Evolutionary conservation across 2,888 invertebrate genomes (phyloP), one percentile per base, ranked within the genome.

Genomic region (Seira ritae): DNA sequence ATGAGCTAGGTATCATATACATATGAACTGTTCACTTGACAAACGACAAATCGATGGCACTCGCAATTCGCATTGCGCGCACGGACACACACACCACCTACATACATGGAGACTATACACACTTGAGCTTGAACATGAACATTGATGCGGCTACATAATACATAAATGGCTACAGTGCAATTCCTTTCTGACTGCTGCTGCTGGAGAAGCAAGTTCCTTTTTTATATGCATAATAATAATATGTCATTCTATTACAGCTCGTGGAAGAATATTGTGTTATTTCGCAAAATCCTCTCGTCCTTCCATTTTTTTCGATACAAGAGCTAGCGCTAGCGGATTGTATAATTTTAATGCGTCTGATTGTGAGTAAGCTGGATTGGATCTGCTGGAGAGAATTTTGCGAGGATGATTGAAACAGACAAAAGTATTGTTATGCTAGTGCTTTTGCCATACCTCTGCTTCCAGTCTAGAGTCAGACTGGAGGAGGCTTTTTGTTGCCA

Each of bases 1-100:
- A 50, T 15, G 50, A 50, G 50, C 50, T 50, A 42, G 4, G 42
- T 50, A 2, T 12, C 50, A n/a, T n/a, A n/a, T n/a, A n/a, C n/a
- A n/a, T n/a, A n/a, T 31, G 8, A 31, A 8, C 31, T 31, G 3
- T 50, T 50, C 50, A 50, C 50, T n/a, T n/a, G 50, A 50, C 17
- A 50, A 31, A 50, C 50, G 50, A 50, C 50, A 50, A 50, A 50
- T 50, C 50, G 50, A 50, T 50, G 50, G 15, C 50, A 50, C 50
- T 50, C 50, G 50, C 31, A n/a, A n/a, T n/a, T 31, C 31, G 31
- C 50, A 15, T 50, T 50, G 12, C 50, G 12, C 31, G 8, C n/a
- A 31, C 8, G 3, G 3, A 31, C 31, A 31, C 31, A 31, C 31
- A 31, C 31, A 31, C 2, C 2, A 31, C 8, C 50, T 15, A 50